These are phyloP conservation scores for Eubasilissa regina DNA, from an alignment of 1,140 invertebrate genomes.

Conservation along the genomic window DNA sequence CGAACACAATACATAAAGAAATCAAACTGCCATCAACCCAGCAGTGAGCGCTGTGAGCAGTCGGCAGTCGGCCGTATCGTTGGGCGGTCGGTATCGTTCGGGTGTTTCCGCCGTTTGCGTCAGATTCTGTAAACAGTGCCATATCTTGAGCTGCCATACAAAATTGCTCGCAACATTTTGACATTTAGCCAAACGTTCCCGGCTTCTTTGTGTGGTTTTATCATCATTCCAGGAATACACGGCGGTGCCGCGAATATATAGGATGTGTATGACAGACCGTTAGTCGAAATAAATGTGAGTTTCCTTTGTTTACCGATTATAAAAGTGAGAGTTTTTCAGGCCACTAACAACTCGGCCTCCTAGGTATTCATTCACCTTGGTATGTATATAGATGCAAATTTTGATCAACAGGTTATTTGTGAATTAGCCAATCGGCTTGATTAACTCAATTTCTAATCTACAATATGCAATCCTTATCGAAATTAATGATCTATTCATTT, in stretches of 20 bases:
- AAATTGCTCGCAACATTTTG: conserved; percentile 15
- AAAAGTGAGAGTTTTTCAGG: conserved; percentile 35
- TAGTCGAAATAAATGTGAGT: conserved; percentile 10
- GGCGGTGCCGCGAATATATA: not conserved
- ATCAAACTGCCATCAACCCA: conserved; percentile 22
- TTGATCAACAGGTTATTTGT: no score
- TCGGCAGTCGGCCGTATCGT: conserved; percentile 3
- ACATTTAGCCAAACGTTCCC: not conserved
- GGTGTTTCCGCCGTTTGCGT: not conserved
- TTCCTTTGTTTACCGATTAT: conserved; percentile 29
- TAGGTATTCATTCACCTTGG: no score
- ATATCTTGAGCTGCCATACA: conserved; percentile 2
- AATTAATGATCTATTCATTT: no score
- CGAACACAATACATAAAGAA: not conserved
- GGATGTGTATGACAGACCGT: not conserved
- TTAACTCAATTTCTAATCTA: no score
- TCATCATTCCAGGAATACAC: conserved; percentile 9
- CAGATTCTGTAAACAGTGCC: conserved; percentile 28
- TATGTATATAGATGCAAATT: no score
- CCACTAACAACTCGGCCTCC: no score
- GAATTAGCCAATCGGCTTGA: no score
- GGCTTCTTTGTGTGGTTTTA: not conserved
- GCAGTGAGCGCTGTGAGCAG: not conserved
- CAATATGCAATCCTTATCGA: no score
- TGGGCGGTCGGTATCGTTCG: not conserved